Evolutionary conservation across 1,140 invertebrate species (phyloP).

Genomic region (Eumaeus atala): DNA sequence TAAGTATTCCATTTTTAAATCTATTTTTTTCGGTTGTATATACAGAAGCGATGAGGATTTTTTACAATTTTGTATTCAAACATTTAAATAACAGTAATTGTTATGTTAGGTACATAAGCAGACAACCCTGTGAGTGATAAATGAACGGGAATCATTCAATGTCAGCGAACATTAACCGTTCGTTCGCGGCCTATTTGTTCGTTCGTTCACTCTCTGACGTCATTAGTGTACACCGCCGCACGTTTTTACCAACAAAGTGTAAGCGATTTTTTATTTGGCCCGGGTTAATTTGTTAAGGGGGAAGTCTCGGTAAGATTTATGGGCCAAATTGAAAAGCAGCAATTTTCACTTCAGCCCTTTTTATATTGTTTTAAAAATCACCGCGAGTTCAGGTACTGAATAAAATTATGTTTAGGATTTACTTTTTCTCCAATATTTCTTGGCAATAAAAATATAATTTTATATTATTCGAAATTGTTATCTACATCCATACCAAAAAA

Average conservation of each 20-base stretch:
- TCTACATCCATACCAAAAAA: too few relatives aligned
- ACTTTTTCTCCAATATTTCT: too few relatives aligned
- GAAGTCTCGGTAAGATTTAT: conserved; percentile 9
- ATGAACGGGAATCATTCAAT: conserved; percentile 49
- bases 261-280: conserved; percentile 31
- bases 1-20: too few relatives aligned
- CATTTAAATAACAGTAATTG: too few relatives aligned
- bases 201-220: conserved; percentile 38
- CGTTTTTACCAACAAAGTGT: conserved; percentile 32
- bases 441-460: too few relatives aligned
- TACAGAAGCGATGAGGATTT: too few relatives aligned
- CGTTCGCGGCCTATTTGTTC: conserved; percentile 48
- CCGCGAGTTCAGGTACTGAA: too few relatives aligned
- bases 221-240: conserved; percentile 34
- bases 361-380: conserved; percentile 7
- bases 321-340: conserved; percentile 9
- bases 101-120: neutral
- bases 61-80: too few relatives aligned
- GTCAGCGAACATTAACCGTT: conserved; percentile 50
- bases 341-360: conserved; percentile 5
- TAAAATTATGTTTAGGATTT: too few relatives aligned
- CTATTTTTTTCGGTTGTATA: too few relatives aligned
- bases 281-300: conserved; percentile 39
- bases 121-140: conserved; percentile 35
- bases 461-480: too few relatives aligned